Percentiles rank a stretch among this genome's conserved stretches.
Conservation (phyloP, 2,888 invertebrate species). For the Caenorhabditis afra region DNA sequence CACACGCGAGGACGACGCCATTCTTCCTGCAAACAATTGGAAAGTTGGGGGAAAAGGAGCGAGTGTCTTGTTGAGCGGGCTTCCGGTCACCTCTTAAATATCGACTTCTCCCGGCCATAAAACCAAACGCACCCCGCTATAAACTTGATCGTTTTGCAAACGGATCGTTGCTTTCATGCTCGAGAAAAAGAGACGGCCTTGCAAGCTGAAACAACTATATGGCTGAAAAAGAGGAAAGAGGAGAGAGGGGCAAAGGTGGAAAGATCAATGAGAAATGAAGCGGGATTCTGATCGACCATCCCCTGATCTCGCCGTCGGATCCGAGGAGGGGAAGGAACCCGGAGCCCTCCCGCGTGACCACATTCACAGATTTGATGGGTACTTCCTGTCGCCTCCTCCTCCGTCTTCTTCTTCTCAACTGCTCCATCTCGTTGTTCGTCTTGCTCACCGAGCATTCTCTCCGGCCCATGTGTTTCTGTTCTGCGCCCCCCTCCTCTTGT, state of each 20-base stretch:
- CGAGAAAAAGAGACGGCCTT: background rate
- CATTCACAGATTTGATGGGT: slow-evolving; percentile 15
- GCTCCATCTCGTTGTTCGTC: background rate
- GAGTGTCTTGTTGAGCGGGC: background rate
- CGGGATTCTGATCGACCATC: too few species aligned
- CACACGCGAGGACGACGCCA: background rate
- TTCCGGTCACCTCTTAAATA: slow-evolving; percentile 2
- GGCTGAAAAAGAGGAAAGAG: background rate
- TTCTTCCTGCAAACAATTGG: background rate
- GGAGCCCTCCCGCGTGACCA: slow-evolving; percentile 8
- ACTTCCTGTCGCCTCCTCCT: background rate
- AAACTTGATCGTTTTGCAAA: background rate
- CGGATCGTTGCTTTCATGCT: slow-evolving; percentile 4
- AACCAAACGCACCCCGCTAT: background rate
- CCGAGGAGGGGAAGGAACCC: too few species aligned
- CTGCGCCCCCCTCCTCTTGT: background rate
- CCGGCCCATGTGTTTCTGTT: slow-evolving; percentile 50
- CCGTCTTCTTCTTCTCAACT: background rate
- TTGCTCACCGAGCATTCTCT: slow-evolving; percentile 9
- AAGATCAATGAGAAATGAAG: too few species aligned
- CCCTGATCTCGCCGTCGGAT: too few species aligned
- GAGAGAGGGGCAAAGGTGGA: too few species aligned
- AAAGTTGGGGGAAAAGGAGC: background rate
- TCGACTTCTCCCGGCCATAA: background rate
- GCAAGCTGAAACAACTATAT: background rate